These are phyloP conservation scores for Leptosomus discolor DNA, from an alignment of 2,113 vertebrate genomes.

Conservation along the genomic window DNA sequence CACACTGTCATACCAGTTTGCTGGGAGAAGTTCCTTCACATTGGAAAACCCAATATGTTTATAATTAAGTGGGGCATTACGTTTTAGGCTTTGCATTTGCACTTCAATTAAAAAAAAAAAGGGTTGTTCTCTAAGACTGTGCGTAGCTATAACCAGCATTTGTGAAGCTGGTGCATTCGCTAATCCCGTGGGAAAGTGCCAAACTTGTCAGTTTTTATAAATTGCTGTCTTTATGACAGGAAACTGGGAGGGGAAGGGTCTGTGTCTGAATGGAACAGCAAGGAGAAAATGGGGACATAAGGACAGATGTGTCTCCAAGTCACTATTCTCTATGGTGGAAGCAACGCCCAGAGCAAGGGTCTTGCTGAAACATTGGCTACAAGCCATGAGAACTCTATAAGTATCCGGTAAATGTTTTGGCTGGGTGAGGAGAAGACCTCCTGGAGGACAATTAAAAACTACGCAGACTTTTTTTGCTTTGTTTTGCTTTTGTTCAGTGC, in stretches of 20 bases:
- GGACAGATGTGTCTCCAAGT: background rate
- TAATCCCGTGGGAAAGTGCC: slow-evolving; percentile 21
- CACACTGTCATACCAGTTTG: background rate
- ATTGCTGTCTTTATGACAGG: slow-evolving; percentile 38
- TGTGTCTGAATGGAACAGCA: slow-evolving; percentile 12
- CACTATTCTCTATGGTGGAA: background rate
- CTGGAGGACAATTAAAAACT: background rate
- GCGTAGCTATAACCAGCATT: background rate
- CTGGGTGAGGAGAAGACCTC: slow-evolving; percentile 19
- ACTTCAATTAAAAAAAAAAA: background rate
- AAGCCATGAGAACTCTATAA: slow-evolving; percentile 31
- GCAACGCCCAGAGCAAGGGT: background rate
- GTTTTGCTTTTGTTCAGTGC: background rate
- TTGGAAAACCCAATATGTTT: background rate
- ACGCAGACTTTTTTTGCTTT: background rate
- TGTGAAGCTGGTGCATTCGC: background rate
- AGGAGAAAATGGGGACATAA: background rate
- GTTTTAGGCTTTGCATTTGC: background rate
- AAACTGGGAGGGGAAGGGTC: background rate
- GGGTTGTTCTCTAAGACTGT: background rate
- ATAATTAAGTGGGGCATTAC: background rate
- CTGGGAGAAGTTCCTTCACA: background rate
- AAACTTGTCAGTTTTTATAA: slow-evolving; percentile 40
- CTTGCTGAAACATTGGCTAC: slow-evolving; percentile 11
- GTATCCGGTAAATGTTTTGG: slow-evolving; percentile 36